Evolutionary conservation across 2,888 invertebrate species (phyloP).

Genomic region (Endomychus coccineus): DNA sequence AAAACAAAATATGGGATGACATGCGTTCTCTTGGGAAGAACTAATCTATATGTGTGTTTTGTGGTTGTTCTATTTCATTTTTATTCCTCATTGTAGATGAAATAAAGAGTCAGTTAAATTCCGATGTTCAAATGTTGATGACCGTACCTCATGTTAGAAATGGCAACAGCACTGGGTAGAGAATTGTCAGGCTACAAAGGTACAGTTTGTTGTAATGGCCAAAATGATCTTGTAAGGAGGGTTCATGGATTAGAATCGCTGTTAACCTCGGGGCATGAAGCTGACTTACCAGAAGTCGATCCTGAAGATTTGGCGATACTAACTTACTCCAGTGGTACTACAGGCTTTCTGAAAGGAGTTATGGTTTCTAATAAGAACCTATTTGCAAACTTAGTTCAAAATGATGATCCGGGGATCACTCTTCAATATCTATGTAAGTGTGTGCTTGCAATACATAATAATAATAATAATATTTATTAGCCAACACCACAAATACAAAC

Average conservation of each 20-base stretch:
- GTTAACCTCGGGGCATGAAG: conserved; percentile 36
- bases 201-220: conserved; percentile 57
- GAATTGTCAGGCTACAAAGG: conserved; percentile 51
- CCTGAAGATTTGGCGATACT: conserved; percentile 50
- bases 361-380: conserved; percentile 65
- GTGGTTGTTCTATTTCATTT: too few relatives aligned
- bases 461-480: too few relatives aligned
- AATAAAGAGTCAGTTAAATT: conserved; percentile 57
- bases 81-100: too few relatives aligned
- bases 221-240: conserved; percentile 45
- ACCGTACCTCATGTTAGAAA: conserved; percentile 57
- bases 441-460: too few relatives aligned
- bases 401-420: conserved; percentile 32
- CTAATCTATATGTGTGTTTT: too few relatives aligned
- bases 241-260: conserved; percentile 40
- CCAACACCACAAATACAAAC: too few relatives aligned
- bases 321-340: conserved; percentile 67
- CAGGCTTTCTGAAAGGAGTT: conserved; percentile 75
- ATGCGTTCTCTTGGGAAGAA: too few relatives aligned
- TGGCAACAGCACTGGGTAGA: conserved; percentile 50
- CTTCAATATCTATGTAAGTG: too few relatives aligned
- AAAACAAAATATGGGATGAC: too few relatives aligned
- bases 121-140: conserved; percentile 55
- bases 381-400: conserved; percentile 42
- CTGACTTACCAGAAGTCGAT: conserved; percentile 44